Percentiles rank a stretch among this genome's conserved stretches.
These are phyloP conservation scores for Novumbra hubbsi DNA, from an alignment of 2,797 vertebrate species.

Conservation along the genomic window DNA sequence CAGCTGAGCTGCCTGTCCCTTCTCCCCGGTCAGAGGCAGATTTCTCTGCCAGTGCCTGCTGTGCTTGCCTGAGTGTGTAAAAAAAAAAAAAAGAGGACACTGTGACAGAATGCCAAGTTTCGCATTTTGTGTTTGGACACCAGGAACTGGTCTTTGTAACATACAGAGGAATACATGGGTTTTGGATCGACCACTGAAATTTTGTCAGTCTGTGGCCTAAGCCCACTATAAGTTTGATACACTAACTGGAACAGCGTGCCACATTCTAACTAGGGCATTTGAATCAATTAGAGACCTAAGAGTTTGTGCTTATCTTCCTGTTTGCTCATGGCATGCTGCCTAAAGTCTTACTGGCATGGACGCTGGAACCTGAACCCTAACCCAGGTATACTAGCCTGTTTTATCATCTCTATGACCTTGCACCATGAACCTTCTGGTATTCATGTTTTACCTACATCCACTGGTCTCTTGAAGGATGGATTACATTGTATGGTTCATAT, in stretches of 20 bases:
- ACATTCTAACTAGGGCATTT: conserved; percentile 6
- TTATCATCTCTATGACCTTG: background rate
- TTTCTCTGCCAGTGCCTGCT: conserved; percentile 46
- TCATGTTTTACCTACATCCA: conserved; percentile 3
- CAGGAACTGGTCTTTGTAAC: conserved; percentile 33
- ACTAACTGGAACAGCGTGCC: background rate
- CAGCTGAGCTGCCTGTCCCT: conserved; percentile 51
- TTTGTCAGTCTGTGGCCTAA: background rate
- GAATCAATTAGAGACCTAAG: conserved; percentile 26
- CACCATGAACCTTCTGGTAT: background rate
- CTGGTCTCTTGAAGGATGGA: background rate
- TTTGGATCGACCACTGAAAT: background rate
- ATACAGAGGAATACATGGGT: background rate
- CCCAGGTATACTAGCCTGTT: conserved; percentile 59
- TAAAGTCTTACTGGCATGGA: conserved; percentile 62
- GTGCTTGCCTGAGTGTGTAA: conserved; percentile 39
- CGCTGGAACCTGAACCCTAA: conserved; percentile 71
- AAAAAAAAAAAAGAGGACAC: conserved; percentile 17
- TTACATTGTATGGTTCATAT: background rate
- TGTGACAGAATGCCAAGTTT: conserved; percentile 45
- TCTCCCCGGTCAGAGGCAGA: conserved; percentile 40
- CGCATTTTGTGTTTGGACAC: conserved; percentile 58
- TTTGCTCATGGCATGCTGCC: conserved; percentile 74
- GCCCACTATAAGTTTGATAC: background rate
- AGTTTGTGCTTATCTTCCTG: conserved; percentile 34